A percentile compares a stretch with the other conserved stretches of the same genome.
These are phyloP conservation scores for Idaea aversata DNA, from an alignment of 2,888 invertebrate genomes.

Conservation along the genomic window DNA sequence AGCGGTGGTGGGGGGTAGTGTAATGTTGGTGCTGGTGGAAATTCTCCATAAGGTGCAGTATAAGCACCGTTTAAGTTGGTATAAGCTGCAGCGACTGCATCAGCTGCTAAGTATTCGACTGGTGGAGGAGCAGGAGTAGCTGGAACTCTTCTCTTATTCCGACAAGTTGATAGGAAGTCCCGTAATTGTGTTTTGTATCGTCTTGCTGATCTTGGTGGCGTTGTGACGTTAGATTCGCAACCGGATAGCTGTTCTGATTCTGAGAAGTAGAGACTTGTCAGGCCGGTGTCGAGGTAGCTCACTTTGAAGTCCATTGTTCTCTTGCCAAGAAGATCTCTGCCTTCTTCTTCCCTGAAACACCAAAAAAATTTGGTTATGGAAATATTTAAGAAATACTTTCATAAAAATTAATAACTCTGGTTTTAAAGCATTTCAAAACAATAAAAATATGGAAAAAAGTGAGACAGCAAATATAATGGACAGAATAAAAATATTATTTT, in stretches of 20 bases:
- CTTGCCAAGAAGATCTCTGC: conserved; percentile 97
- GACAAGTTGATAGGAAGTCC: conserved; percentile 95
- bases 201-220: conserved; percentile 89
- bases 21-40: conserved; percentile 84
- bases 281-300: conserved; percentile 96
- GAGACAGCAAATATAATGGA: no score
- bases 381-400: no score
- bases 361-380: background rate
- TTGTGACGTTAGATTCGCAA: conserved; percentile 82
- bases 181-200: conserved; percentile 96
- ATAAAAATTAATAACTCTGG: no score
- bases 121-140: conserved; percentile 82
- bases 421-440: no score
- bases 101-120: conserved; percentile 85
- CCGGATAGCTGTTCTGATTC: conserved; percentile 89
- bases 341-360: conserved; percentile 95
- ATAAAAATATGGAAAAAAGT: no score
- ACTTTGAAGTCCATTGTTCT: conserved; percentile 99
- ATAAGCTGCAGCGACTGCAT: conserved; percentile 89
- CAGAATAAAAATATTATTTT: no score
- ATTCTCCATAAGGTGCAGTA: conserved; percentile 87
- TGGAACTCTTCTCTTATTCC: conserved; percentile 86
- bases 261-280: conserved; percentile 94
- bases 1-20: conserved; percentile 84
- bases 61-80: conserved; percentile 90